phyloP scores from a whole-genome alignment of 2,113 vertebrate species.

The Trachemys scripta region DNA sequence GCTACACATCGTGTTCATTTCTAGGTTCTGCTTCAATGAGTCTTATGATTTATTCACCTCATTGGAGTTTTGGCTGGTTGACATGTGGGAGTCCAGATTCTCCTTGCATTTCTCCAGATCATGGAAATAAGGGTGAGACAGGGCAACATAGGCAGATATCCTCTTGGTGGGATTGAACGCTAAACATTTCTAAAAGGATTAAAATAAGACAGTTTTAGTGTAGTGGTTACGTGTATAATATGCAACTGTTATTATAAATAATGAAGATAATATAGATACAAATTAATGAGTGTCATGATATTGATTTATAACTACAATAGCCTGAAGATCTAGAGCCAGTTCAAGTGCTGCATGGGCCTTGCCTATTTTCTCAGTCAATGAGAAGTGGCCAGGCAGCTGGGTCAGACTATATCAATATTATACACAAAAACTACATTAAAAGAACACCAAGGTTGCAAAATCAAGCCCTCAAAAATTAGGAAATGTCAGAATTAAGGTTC shows the following conservation, averaged over 20 bases:
- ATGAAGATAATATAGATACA: background rate
- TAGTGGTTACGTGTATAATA: background rate
- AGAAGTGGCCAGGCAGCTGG: background rate
- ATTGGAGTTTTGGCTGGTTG: constrained; percentile 88
- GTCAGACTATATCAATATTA: background rate
- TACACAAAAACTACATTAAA: background rate
- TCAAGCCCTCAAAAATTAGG: background rate
- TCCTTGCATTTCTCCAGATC: constrained; percentile 92
- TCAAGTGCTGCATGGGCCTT: background rate
- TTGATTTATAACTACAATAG: background rate
- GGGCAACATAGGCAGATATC: constrained; percentile 94
- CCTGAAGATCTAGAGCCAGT: background rate
- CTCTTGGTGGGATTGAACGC: constrained; percentile 95
- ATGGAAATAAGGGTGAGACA: constrained; percentile 95
- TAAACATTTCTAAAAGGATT: constrained; percentile 90
- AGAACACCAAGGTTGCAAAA: background rate
- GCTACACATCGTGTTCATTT: constrained; percentile 46
- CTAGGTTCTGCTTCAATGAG: constrained; percentile 58
- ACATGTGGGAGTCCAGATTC: constrained; percentile 87
- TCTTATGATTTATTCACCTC: constrained; percentile 90
- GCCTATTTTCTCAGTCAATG: background rate
- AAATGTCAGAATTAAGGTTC: background rate
- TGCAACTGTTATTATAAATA: background rate
- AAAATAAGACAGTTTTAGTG: constrained; percentile 54
- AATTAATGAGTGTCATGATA: background rate